Conservation (phyloP, 2,113 vertebrate genomes). For the Platycercus adscitus region DNA sequence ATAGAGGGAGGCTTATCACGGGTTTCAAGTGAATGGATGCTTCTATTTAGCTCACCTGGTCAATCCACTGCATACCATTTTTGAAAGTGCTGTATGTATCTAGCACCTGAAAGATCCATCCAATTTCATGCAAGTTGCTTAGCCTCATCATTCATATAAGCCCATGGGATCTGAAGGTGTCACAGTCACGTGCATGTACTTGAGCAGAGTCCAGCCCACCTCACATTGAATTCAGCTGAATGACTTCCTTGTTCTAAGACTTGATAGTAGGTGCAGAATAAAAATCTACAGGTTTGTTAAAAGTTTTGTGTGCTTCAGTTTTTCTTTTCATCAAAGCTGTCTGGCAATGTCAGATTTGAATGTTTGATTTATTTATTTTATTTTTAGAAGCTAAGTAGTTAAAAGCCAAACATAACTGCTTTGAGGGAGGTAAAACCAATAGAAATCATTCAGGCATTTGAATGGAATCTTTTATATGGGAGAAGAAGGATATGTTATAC, state of each 20-base stretch:
- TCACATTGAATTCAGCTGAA: not conserved
- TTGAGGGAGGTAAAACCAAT: not conserved
- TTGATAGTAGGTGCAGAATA: not conserved
- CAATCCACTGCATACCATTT: not conserved
- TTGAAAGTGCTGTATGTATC: not conserved
- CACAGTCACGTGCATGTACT: rapidly evolving
- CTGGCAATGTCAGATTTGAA: not conserved
- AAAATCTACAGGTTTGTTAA: not conserved
- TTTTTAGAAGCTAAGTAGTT: not conserved
- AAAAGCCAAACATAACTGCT: not conserved
- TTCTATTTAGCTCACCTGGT: not conserved
- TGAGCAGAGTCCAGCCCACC: not conserved
- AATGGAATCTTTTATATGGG: not conserved
- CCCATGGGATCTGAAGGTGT: not conserved
- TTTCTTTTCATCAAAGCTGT: not conserved
- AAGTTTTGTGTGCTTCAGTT: not conserved
- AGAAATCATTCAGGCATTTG: not conserved
- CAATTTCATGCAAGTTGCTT: not conserved
- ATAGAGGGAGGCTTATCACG: slow-evolving; percentile 20
- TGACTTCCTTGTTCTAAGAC: not conserved
- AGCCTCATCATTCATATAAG: not conserved
- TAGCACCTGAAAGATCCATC: not conserved
- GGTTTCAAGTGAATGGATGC: not conserved
- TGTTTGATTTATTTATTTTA: not conserved
- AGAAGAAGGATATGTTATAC: not conserved